Base-by-base conservation (phyloP, 1,140 invertebrate species). In the Nasonia vitripennis region DNA sequence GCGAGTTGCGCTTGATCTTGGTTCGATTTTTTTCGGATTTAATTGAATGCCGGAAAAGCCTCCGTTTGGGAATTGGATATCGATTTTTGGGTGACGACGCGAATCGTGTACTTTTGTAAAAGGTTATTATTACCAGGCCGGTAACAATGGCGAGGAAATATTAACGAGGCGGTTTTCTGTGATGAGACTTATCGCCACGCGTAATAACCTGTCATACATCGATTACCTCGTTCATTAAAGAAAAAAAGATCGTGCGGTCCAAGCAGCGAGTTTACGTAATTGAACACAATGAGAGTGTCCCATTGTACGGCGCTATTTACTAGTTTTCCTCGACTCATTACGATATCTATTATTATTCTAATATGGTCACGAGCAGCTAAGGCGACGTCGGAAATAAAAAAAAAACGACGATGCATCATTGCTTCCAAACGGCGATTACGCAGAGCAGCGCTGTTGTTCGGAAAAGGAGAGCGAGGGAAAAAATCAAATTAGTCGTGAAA, bases 331-430 rank as follows among this genome's bases (percentile, higher is more conserved):
- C 34, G 17, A 5, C n/a, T 45, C 7, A 45, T 80, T 80, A 70
- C 5, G 68, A 80, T 70, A 80, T 45, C 62, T 62, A 41, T 70
- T 80, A 45, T 70, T 45, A 80, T 80, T 67, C 5, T 12, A 70
- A 70, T 70, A n/a, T 31, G 23, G 20, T 23, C 10, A 41, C 14
- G 27, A 1, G 68, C 55, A 62, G 55, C 48, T 37, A 3, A 67
- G 14, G 4, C 34, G 31, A 20, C 12, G 55, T 6, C 0, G 7
- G 7, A 62, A n/a, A 62, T 62, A 62, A 62, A 62, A 62, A 62
- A n/a, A 62, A n/a, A 6, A 37, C 17, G 6, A 20, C 55, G 20
- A 2, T 6, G 55, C 1, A 20, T 62, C 0, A 45, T 45, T 45
- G 10, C 41, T 45, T 45, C 41, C 41, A 45, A 45, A 45, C 41